phyloP scores from a whole-genome alignment of 2,888 invertebrate genomes.

The Quadriops clusia region DNA sequence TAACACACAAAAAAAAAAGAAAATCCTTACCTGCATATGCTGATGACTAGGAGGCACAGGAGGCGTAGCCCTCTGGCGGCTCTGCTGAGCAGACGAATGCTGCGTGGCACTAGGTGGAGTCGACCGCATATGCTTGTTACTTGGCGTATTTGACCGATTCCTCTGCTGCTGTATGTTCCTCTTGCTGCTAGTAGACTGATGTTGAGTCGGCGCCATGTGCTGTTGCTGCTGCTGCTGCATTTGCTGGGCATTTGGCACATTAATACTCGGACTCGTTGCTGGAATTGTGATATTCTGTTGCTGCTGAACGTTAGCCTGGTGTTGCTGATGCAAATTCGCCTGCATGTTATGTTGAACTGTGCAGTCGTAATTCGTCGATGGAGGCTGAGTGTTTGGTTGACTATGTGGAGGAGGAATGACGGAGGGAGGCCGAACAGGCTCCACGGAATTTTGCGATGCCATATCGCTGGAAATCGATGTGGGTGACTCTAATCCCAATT shows the following conservation, averaged over 20 bases:
- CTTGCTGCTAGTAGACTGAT: constrained; percentile 30
- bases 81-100: constrained; percentile 26
- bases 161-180: constrained; percentile 30
- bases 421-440: constrained; percentile 46
- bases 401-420: constrained; percentile 37
- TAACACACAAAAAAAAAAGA: too few species aligned
- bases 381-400: constrained; percentile 24
- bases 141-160: constrained; percentile 32
- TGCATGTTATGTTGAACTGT: constrained; percentile 61
- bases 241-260: constrained; percentile 30
- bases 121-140: constrained; percentile 29
- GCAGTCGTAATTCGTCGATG: constrained; percentile 49
- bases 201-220: constrained; percentile 24
- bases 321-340: constrained; percentile 34
- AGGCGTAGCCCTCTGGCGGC: constrained; percentile 31
- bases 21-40: constrained; percentile 29
- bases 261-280: constrained; percentile 35
- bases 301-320: constrained; percentile 30
- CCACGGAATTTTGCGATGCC: constrained; percentile 60
- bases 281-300: constrained; percentile 28
- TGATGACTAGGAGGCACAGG: constrained; percentile 27
- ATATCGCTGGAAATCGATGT: constrained; percentile 79
- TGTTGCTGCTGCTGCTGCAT: constrained; percentile 30
- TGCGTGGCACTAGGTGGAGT: constrained; percentile 31
- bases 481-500: constrained; percentile 77